phyloP scores from a whole-genome alignment of 2,888 invertebrate genomes.

The Reticulitermes lucifugus region DNA sequence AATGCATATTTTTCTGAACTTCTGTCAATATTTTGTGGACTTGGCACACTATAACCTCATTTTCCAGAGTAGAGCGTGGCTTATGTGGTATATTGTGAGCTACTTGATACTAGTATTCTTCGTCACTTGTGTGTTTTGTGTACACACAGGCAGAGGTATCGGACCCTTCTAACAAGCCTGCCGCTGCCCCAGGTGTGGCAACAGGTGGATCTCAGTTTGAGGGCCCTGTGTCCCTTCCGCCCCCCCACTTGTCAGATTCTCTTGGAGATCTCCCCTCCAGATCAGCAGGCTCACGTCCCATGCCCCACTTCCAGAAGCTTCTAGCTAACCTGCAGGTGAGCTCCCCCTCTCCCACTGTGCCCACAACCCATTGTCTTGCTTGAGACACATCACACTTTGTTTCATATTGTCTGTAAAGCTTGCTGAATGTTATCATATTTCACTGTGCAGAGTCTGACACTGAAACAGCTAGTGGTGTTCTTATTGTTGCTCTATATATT shows the following conservation, averaged over 20 bases:
- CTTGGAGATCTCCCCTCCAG: constrained; percentile 61
- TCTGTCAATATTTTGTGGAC: too few relatives aligned
- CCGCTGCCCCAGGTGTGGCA: constrained; percentile 35
- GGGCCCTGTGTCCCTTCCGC: constrained; percentile 47
- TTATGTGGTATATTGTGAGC: not conserved
- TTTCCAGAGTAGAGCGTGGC: not conserved
- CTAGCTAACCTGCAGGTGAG: constrained; percentile 81
- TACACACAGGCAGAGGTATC: constrained; percentile 42
- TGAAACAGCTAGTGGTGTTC: too few relatives aligned
- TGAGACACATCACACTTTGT: not conserved
- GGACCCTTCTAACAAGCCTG: constrained; percentile 48
- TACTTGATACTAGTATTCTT: not conserved
- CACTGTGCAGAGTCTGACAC: too few relatives aligned
- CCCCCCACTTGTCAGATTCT: constrained; percentile 51
- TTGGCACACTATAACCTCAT: not conserved
- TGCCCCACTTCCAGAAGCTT: constrained; percentile 78
- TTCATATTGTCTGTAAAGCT: not conserved
- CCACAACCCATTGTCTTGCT: not conserved
- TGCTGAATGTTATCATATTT: not conserved
- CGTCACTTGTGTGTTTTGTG: constrained; percentile 36
- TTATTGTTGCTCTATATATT: too few relatives aligned
- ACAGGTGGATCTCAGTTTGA: constrained; percentile 60
- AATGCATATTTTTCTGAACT: too few relatives aligned
- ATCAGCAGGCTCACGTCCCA: constrained; percentile 67
- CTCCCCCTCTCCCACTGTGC: constrained; percentile 48